phyloP scores from a whole-genome alignment of 2,797 vertebrate species.

The Salarias fasciatus region DNA sequence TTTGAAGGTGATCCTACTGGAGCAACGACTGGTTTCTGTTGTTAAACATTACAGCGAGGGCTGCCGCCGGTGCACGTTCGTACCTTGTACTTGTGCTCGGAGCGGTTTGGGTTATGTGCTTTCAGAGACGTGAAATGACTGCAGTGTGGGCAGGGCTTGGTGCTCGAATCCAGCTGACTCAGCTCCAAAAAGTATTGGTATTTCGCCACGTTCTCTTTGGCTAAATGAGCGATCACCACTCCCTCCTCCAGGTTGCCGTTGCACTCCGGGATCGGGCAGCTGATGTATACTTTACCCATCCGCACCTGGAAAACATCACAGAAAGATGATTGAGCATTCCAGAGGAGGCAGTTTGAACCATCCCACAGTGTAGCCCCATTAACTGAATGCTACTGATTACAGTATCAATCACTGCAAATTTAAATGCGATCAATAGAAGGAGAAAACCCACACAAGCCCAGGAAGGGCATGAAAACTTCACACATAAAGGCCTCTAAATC shows the following conservation, averaged over 20 bases:
- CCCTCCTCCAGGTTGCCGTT: constrained; percentile 92
- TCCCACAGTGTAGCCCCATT: too few species aligned
- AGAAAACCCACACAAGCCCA: too few species aligned
- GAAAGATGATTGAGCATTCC: not conserved
- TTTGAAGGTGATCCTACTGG: too few species aligned
- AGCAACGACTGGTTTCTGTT: too few species aligned
- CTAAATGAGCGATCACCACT: constrained; percentile 87
- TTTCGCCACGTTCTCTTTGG: constrained; percentile 90
- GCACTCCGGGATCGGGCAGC: constrained; percentile 95
- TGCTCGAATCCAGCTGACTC: constrained; percentile 93
- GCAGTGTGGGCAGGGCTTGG: constrained; percentile 98
- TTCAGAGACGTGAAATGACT: constrained; percentile 94
- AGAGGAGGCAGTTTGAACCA: not conserved
- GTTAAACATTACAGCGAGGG: too few species aligned
- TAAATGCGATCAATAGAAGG: too few species aligned
- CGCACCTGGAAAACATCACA: constrained; percentile 83
- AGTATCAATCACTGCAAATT: too few species aligned
- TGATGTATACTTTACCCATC: constrained; percentile 88
- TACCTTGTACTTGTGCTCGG: constrained; percentile 97
- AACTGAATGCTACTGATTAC: too few species aligned
- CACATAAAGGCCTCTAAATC: too few species aligned
- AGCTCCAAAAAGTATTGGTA: constrained; percentile 97
- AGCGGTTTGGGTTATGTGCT: constrained; percentile 85
- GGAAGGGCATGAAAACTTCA: too few species aligned
- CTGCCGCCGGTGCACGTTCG: constrained; percentile 19